Conservation (phyloP, 2,797 vertebrate species). For the Botia almorhae region DNA sequence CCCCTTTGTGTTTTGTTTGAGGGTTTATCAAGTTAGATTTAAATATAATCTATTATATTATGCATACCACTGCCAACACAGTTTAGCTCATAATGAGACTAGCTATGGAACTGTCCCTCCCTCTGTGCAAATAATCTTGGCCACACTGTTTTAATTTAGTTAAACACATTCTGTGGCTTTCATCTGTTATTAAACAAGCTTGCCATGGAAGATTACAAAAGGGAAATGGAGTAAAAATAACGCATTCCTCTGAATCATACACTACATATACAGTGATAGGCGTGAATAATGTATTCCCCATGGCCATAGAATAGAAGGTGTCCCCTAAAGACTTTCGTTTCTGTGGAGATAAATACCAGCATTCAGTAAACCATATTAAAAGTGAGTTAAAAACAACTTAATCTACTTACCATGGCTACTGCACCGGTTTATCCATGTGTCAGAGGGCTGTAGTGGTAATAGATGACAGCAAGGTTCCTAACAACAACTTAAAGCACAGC, state of each 20-base stretch:
- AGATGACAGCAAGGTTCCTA: slow-evolving; percentile 16
- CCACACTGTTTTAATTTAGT: slow-evolving; percentile 62
- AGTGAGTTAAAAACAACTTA: neutral
- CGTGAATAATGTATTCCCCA: slow-evolving; percentile 16
- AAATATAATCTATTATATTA: slow-evolving; percentile 64
- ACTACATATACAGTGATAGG: slow-evolving; percentile 51
- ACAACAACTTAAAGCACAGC: neutral
- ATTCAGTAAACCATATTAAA: neutral
- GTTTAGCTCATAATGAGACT: slow-evolving; percentile 52
- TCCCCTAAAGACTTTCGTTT: neutral
- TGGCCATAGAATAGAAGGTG: neutral
- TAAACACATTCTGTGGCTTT: slow-evolving; percentile 63
- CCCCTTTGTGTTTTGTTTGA: slow-evolving; percentile 29
- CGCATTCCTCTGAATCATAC: slow-evolving; percentile 62
- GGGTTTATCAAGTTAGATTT: slow-evolving; percentile 52
- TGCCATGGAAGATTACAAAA: slow-evolving; percentile 55
- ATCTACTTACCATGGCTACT: slow-evolving; percentile 1
- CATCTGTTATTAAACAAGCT: slow-evolving; percentile 67
- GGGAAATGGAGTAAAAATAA: slow-evolving; percentile 65
- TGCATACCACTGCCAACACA: slow-evolving; percentile 50
- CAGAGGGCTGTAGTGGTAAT: neutral
- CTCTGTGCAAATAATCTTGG: slow-evolving; percentile 27
- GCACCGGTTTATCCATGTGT: neutral
- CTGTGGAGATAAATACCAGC: slow-evolving; percentile 8
- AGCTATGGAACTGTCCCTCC: slow-evolving; percentile 54